Evolutionary conservation across 2,888 invertebrate species (phyloP).

Genomic region (Ormyrus pomaceus): DNA sequence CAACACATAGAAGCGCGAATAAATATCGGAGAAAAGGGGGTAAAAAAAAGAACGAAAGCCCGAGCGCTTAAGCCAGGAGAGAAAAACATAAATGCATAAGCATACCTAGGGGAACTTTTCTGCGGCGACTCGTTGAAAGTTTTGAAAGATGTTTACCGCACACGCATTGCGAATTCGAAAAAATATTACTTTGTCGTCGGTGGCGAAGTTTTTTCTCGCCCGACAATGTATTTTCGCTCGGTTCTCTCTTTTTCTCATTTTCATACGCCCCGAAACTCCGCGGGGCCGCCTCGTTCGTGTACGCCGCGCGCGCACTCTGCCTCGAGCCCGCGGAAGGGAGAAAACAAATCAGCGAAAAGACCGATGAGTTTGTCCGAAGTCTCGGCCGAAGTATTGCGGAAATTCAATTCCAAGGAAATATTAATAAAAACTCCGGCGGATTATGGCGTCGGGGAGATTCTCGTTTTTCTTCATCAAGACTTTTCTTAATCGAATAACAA

Average conservation of each 20-base stretch:
- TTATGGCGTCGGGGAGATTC: constrained; percentile 1
- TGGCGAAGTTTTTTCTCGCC: constrained; percentile 30
- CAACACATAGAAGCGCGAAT: too few species aligned
- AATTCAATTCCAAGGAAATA: constrained; percentile 51
- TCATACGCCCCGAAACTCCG: constrained; percentile 21
- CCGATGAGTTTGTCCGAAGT: constrained; percentile 48
- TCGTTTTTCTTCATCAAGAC: constrained; percentile 38
- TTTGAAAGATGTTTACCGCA: constrained; percentile 49
- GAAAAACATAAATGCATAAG: constrained; percentile 5
- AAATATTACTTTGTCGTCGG: constrained; percentile 40
- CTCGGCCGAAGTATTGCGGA: constrained; percentile 26
- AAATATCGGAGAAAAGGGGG: neutral
- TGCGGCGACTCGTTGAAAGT: constrained; percentile 39
- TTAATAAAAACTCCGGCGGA: constrained; percentile 46
- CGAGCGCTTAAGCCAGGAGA: neutral
- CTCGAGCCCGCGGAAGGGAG: neutral
- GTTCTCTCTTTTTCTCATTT: constrained; percentile 24
- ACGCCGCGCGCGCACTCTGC: neutral
- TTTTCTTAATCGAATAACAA: constrained; percentile 38
- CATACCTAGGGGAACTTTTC: constrained; percentile 4
- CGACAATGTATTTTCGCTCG: constrained; percentile 34
- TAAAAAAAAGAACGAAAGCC: neutral
- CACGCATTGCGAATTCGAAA: constrained; percentile 41
- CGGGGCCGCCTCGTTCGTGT: neutral
- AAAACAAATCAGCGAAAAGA: constrained; percentile 50